Conservation (phyloP, 2,113 vertebrate genomes). For the Platycercus adscitus region DNA sequence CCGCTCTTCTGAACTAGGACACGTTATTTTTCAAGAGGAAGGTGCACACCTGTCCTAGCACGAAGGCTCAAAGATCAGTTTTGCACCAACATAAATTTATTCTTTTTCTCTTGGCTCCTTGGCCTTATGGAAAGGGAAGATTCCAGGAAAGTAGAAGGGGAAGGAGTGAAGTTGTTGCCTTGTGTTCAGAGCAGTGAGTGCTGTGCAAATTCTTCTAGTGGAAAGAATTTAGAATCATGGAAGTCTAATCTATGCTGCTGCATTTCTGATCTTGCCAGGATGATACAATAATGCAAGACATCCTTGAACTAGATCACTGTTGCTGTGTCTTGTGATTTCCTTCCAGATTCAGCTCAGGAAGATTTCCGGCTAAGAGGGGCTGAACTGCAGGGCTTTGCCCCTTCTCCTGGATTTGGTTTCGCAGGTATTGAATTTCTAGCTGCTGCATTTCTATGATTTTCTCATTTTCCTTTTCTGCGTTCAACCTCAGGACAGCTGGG, state of each 20-base stretch:
- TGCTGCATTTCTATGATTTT: constrained; percentile 84
- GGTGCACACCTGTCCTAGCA: not conserved
- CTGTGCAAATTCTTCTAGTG: not conserved
- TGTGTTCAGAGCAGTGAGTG: not conserved
- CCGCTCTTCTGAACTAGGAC: not conserved
- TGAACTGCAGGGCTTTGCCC: constrained; percentile 27
- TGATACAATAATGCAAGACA: not conserved
- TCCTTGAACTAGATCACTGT: not conserved
- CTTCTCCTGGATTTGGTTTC: constrained; percentile 75
- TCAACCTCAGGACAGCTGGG: constrained; percentile 60
- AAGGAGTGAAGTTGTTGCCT: not conserved
- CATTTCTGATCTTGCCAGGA: constrained; percentile 7
- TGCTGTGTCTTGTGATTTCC: not conserved
- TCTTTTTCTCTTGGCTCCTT: not conserved
- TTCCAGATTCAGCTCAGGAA: constrained; percentile 48
- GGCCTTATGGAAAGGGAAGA: not conserved
- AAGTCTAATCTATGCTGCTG: not conserved
- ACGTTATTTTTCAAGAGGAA: not conserved
- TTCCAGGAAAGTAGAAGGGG: not conserved
- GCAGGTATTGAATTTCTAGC: constrained; percentile 78
- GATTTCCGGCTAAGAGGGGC: constrained; percentile 26
- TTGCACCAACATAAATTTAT: not conserved
- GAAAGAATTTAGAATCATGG: not conserved
- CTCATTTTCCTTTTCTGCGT: constrained; percentile 74
- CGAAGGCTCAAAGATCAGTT: not conserved